A percentile compares a stretch with the other conserved stretches of the same genome.
These are phyloP conservation scores for Lasioglossum albipes DNA, from an alignment of 1,140 invertebrate genomes.

Conservation along the genomic window DNA sequence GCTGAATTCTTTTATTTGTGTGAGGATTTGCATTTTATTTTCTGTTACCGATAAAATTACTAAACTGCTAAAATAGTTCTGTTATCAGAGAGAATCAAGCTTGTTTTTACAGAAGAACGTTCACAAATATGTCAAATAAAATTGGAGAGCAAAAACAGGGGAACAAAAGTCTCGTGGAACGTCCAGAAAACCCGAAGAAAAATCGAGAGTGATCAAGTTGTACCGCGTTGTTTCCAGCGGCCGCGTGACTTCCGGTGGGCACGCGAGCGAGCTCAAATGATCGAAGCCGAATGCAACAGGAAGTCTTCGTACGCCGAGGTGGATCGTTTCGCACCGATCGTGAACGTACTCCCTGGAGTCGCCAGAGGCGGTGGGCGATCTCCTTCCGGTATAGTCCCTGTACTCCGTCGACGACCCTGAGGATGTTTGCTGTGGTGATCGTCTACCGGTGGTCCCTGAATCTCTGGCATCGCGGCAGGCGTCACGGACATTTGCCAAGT, in stretches of 20 bases:
- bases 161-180: too few species aligned
- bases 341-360: slow-evolving; percentile 74
- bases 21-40: too few species aligned
- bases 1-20: too few species aligned
- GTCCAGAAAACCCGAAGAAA: too few species aligned
- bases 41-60: too few species aligned
- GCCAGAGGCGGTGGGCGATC: slow-evolving; percentile 43
- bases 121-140: too few species aligned
- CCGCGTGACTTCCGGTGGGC: not conserved
- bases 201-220: too few species aligned
- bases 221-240: too few species aligned
- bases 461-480: slow-evolving; percentile 54
- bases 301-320: not conserved
- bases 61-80: too few species aligned
- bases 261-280: not conserved
- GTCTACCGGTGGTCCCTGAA: slow-evolving; percentile 48
- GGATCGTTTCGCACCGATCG: slow-evolving; percentile 5
- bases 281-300: not conserved
- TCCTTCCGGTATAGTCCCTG: slow-evolving; percentile 53
- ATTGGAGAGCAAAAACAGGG: too few species aligned
- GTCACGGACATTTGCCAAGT: slow-evolving; percentile 73
- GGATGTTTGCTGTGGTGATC: slow-evolving; percentile 37
- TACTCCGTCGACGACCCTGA: slow-evolving; percentile 49
- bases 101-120: too few species aligned
- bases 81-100: too few species aligned